Base-by-base conservation (phyloP, 2,113 vertebrate species). In the Atrichornis clamosus region DNA sequence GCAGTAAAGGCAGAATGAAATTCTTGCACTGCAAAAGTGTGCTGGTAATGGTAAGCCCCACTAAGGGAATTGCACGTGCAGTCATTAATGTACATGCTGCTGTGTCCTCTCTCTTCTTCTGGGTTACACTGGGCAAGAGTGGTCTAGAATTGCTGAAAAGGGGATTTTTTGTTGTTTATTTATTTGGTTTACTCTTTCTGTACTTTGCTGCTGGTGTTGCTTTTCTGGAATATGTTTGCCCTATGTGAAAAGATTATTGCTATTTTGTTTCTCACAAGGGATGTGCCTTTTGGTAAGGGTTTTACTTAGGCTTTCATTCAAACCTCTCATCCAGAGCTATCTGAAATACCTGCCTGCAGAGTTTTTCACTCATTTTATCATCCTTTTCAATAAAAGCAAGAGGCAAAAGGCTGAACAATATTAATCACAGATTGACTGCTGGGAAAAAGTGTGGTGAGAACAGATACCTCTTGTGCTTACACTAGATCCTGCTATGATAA, bases 181-280 rank as follows among this genome's bases (percentile, higher is more conserved):
- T 76, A 5, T 73, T 93, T 68, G 49, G 15, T 27, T 44, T 88
- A 39, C 13, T 87, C 30, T 64, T 91, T 82, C 28, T 80, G 26
- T 76, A 27, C 35, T 94, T 83, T 86, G 83, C 87, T 95, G 78
- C 73, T 96, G 95, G 42, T 78, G 52, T 93, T 94, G 49, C 78
- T 96, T 94, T 79, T 88, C 96, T 93, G 75, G 68, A 97, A 90
- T 96, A 87, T 96, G 95, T 94, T 97, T 94, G 87, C 94, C 95
- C 96, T 87, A 94, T 95, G 90, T 97, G 92, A 69, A 42, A 78
- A 90, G 95, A 90, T 73, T 67, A 74, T 68, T 70, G 79, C 83
- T 84, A 35, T 74, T 81, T 84, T 46, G 32, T 91, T 96, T 97
- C 53, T 95, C 18, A 27, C 92, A 96, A 90, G 49, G n/a, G 42